These are phyloP conservation scores for Yoshiicerus persimilis DNA, from an alignment of 1,140 invertebrate species.

Conservation along the genomic window DNA sequence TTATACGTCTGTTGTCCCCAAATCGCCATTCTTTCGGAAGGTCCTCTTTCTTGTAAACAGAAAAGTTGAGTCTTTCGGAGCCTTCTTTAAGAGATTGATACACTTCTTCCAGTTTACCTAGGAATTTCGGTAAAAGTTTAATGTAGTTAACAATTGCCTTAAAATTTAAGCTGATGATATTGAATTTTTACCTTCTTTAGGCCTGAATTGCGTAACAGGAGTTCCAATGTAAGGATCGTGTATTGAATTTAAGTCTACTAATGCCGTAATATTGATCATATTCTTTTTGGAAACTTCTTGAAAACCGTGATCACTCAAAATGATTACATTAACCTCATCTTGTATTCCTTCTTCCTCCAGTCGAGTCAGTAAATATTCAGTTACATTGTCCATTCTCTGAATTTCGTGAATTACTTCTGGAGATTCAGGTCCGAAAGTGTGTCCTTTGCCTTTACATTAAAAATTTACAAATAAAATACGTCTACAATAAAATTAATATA, in stretches of 20 bases:
- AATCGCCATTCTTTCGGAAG: conserved; percentile 61
- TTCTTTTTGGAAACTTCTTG: conserved; percentile 56
- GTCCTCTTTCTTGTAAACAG: conserved; percentile 61
- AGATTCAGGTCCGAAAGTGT: background rate
- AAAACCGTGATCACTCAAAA: conserved; percentile 77
- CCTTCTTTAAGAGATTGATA: conserved; percentile 54
- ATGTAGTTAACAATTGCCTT: background rate
- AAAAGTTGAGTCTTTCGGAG: conserved; percentile 56
- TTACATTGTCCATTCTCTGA: background rate
- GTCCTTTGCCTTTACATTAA: conserved; percentile 51
- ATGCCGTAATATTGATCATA: conserved; percentile 58
- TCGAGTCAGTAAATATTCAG: background rate
- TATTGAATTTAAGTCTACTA: conserved; percentile 54
- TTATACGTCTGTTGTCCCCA: conserved; percentile 61
- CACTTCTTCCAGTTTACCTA: conserved; percentile 10
- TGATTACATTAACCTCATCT: conserved; percentile 61
- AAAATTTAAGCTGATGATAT: background rate
- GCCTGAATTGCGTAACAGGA: conserved; percentile 60
- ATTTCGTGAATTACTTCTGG: background rate
- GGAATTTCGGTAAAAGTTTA: background rate
- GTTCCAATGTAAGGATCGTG: conserved; percentile 57
- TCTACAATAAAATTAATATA: conserved; percentile 39
- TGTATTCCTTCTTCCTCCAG: background rate
- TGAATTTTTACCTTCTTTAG: conserved; percentile 52
- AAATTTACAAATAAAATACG: conserved; percentile 39